These are phyloP conservation scores for Riptortus pedestris DNA, from an alignment of 1,140 invertebrate genomes.

Conservation along the genomic window DNA sequence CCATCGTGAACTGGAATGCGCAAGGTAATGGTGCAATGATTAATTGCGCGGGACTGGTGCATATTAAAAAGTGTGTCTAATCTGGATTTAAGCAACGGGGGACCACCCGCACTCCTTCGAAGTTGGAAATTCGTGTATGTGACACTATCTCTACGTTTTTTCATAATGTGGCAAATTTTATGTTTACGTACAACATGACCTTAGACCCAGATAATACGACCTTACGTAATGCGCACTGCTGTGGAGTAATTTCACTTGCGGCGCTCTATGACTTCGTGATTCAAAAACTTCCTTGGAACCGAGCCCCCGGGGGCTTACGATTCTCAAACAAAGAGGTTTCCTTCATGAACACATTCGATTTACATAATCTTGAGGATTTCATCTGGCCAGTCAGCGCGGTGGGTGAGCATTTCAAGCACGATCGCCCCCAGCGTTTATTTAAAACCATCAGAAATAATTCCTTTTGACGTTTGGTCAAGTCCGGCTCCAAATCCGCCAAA, in stretches of 20 bases:
- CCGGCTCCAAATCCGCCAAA: too few relatives aligned
- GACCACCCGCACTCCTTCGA: too few relatives aligned
- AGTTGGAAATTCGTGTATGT: too few relatives aligned
- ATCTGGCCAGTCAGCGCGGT: too few relatives aligned
- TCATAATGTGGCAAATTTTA: too few relatives aligned
- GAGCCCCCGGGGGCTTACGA: not conserved
- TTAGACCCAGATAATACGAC: not conserved
- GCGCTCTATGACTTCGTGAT: not conserved
- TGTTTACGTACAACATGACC: too few relatives aligned
- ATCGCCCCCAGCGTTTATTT: not conserved
- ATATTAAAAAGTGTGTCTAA: too few relatives aligned
- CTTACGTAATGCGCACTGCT: not conserved
- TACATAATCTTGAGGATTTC: not conserved
- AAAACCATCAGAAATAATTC: not conserved
- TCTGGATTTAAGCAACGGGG: too few relatives aligned
- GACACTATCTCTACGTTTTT: too few relatives aligned
- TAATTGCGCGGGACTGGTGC: too few relatives aligned
- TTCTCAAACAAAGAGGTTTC: constrained; percentile 3
- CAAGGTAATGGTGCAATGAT: too few relatives aligned
- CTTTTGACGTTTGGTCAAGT: not conserved
- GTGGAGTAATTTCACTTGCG: constrained; percentile 9
- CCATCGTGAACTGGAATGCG: too few relatives aligned
- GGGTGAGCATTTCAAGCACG: not conserved
- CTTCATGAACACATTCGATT: not conserved
- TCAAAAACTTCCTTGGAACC: not conserved